A percentile compares a stretch with the other conserved stretches of the same genome.
These are phyloP conservation scores for Ciconia nigra DNA, from an alignment of 2,797 vertebrate species.

Conservation along the genomic window DNA sequence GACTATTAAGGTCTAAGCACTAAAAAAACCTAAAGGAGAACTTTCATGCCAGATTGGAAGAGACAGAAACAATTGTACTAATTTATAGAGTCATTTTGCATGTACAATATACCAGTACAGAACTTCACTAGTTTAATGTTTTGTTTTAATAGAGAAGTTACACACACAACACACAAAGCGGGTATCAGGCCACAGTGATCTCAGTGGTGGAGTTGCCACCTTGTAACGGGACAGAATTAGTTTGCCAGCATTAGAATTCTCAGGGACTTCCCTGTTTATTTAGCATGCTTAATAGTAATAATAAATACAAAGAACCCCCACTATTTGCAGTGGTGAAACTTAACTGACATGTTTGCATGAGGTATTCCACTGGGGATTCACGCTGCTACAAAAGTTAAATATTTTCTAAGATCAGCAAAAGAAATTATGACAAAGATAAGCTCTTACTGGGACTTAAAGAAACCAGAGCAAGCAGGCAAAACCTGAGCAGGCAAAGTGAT, in stretches of 20 bases:
- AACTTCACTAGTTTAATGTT: not conserved
- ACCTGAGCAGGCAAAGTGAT: not conserved
- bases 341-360: not conserved
- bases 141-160: not conserved
- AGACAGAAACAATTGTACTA: not conserved
- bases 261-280: not conserved
- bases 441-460: not conserved
- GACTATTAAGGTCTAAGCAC: not conserved
- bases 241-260: not conserved
- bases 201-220: not conserved
- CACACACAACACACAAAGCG: accelerated
- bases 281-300: not conserved
- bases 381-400: not conserved
- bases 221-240: not conserved
- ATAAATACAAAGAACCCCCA: not conserved
- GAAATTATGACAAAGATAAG: not conserved
- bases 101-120: not conserved
- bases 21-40: not conserved
- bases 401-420: not conserved
- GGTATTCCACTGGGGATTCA: not conserved
- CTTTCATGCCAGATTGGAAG: not conserved
- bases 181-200: not conserved
- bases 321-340: not conserved
- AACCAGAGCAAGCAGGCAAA: not conserved
- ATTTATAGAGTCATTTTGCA: not conserved